These are phyloP conservation scores for Leptopilina syphax DNA, from an alignment of 2,888 invertebrate genomes.

Conservation along the genomic window DNA sequence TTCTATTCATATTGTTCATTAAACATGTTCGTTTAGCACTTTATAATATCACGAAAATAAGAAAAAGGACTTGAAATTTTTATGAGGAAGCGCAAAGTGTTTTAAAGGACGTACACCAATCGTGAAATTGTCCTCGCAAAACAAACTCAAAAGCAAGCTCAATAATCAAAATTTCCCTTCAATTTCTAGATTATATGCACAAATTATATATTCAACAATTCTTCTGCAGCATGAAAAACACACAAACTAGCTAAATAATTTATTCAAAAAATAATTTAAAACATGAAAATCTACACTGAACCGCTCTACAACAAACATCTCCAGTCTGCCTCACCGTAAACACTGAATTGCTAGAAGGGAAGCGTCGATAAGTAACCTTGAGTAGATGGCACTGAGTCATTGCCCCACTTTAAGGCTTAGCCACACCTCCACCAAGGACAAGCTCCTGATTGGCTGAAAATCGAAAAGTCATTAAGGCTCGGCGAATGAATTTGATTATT, in stretches of 20 bases:
- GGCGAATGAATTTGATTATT: too few species aligned
- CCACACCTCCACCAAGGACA: too few species aligned
- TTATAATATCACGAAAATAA: slow-evolving; percentile 34
- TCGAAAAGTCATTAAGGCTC: too few species aligned
- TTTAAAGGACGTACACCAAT: slow-evolving; percentile 47
- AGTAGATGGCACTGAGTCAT: not conserved
- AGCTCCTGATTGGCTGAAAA: too few species aligned
- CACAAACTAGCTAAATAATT: slow-evolving; percentile 43
- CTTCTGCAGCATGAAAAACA: slow-evolving; percentile 36
- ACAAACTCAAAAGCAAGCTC: not conserved
- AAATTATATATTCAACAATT: slow-evolving; percentile 21
- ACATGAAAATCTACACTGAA: slow-evolving; percentile 51
- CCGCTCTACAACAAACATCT: slow-evolving; percentile 31
- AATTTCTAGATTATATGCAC: slow-evolving; percentile 18
- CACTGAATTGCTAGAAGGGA: not conserved
- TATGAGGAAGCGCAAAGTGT: slow-evolving; percentile 47
- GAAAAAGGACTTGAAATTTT: slow-evolving; percentile 55
- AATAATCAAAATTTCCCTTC: slow-evolving; percentile 11
- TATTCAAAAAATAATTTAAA: slow-evolving; percentile 60
- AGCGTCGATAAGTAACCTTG: not conserved
- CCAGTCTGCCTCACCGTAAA: not conserved
- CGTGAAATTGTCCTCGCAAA: slow-evolving; percentile 8
- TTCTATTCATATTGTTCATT: slow-evolving; percentile 21
- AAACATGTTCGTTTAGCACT: not conserved
- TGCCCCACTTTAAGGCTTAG: not conserved